Base-by-base conservation (phyloP, 2,888 invertebrate genomes). In the Ditula angustiorana region DNA sequence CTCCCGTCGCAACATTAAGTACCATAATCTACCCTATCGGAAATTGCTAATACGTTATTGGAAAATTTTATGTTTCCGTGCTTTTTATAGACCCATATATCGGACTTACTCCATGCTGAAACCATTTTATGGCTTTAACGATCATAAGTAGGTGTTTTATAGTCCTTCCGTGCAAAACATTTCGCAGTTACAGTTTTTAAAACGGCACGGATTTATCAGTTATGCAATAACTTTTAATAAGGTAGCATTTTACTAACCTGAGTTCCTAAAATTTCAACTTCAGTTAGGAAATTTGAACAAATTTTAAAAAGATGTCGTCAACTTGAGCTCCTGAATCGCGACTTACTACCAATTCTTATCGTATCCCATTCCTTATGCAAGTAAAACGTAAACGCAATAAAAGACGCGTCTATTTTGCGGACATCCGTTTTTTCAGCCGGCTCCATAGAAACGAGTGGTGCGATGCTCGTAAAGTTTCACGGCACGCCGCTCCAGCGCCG, bases 71-170 rank as follows among this genome's bases (percentile, higher is more conserved):
- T 86, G 82, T 83, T 87, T 82, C 80, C 81, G 78, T 80, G 77
- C 77, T 85, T 87, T 87, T 87, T 88, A 88, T 86, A 78, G 86
- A 78, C 82, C 79, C 86, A 86, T 88, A 86, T 87, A 85, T 88
- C 80, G 80, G 74, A 81, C 81, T 87, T 86, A 84, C 85, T 85
- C 78, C 80, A 79, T 79, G 82, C 80, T 82, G 82, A 79, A 83
- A 80, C 83, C 81, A 86, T 84, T 87, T 88, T 86, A 86, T 74
- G 76, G 83, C 79, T 80, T 80, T 81, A 83, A 84, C 83, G 86
- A 82, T 83, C 83, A 83, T 82, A 86, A 88, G 87, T 85, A 87
- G 77, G 84, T 88, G 83, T 86, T 87, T 87, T 87, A 88, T 74
- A 59, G 64, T 58, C 28, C 26, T 53, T 59, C 23, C 64, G 75